A percentile compares a stretch with the other conserved stretches of the same genome.
phyloP scores from a whole-genome alignment of 2,888 invertebrate species.

The Athalia cordata region DNA sequence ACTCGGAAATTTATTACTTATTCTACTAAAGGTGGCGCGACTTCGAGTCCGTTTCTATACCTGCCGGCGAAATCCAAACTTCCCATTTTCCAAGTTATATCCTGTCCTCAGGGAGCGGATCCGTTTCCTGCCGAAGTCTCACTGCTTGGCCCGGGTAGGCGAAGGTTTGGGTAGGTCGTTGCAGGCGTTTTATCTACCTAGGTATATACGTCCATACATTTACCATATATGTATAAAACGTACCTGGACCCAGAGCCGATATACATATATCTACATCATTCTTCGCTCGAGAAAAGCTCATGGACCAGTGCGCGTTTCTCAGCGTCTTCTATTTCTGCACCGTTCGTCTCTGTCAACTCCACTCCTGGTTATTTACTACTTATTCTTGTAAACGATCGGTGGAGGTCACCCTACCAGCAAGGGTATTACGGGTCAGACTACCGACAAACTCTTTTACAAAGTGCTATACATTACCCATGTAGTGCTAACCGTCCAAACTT shows the following conservation, averaged over 20 bases:
- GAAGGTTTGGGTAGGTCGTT: neutral
- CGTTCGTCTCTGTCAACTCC: constrained; percentile 39
- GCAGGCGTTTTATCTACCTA: neutral
- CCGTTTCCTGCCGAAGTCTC: neutral
- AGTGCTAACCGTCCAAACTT: constrained; percentile 23
- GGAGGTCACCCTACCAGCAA: constrained; percentile 17
- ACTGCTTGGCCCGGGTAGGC: neutral
- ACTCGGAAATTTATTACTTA: constrained; percentile 2
- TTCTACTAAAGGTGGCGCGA: neutral
- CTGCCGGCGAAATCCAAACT: neutral
- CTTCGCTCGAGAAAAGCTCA: constrained; percentile 1
- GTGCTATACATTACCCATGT: neutral
- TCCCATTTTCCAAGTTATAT: constrained; percentile 1
- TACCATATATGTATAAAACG: constrained; percentile 5
- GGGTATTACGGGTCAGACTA: constrained; percentile 34
- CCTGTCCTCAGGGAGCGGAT: neutral
- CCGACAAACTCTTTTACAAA: neutral
- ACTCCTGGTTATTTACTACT: constrained; percentile 36
- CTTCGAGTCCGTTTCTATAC: neutral
- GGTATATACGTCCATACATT: constrained; percentile 15
- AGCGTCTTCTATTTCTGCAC: constrained; percentile 19
- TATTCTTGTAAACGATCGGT: constrained; percentile 26
- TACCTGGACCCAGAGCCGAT: no score
- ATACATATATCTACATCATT: no score
- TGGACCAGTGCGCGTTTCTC: constrained; percentile 32